A percentile compares a stretch with the other conserved stretches of the same genome.
Conservation (phyloP, 2,113 vertebrate genomes). For the Suncus etruscus region DNA sequence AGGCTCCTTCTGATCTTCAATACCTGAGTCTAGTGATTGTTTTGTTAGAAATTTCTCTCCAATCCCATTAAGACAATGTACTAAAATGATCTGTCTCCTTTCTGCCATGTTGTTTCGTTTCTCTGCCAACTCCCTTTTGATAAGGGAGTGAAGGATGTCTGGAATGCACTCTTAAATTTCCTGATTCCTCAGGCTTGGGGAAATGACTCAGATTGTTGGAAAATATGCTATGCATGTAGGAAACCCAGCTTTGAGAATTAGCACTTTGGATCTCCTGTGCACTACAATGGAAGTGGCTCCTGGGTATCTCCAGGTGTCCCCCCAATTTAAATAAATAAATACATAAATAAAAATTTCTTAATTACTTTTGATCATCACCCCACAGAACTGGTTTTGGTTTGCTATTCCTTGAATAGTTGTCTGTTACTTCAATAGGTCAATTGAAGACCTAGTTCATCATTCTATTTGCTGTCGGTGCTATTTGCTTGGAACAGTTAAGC, state of each 20-base stretch:
- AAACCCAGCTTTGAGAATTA: too few relatives aligned
- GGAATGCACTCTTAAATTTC: background rate
- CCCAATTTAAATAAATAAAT: too few relatives aligned
- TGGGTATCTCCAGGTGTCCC: too few relatives aligned
- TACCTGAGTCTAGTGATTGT: too few relatives aligned
- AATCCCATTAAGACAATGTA: background rate
- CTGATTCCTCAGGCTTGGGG: background rate
- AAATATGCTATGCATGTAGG: too few relatives aligned
- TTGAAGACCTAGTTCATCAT: background rate
- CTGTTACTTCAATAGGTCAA: background rate
- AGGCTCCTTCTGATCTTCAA: too few relatives aligned
- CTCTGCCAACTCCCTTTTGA: background rate
- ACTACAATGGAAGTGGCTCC: too few relatives aligned
- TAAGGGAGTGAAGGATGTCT: background rate
- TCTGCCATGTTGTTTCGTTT: background rate
- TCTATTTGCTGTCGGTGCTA: background rate
- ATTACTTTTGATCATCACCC: background rate
- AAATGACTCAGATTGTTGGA: too few relatives aligned
- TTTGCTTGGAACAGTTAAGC: too few relatives aligned
- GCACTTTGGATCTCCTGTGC: too few relatives aligned
- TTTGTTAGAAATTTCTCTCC: background rate
- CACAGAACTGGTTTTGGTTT: background rate
- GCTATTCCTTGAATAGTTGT: background rate
- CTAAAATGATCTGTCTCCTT: background rate
- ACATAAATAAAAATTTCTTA: too few relatives aligned